Conservation (phyloP, 1,140 invertebrate genomes). For the Melanaphis sacchari region DNA sequence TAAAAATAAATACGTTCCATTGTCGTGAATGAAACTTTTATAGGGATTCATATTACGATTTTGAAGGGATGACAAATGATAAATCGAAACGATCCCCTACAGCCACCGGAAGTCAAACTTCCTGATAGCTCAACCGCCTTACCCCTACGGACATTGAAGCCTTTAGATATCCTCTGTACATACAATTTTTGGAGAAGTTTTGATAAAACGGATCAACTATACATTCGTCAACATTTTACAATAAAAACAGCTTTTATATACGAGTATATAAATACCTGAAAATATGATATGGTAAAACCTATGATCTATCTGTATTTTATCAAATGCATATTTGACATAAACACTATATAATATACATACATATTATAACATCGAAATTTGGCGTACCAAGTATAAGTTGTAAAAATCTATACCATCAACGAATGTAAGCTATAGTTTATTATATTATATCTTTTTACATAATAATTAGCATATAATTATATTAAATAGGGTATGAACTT, state of each 20-base stretch:
- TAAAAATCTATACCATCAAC: not conserved
- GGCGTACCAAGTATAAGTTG: not conserved
- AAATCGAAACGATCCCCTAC: slow-evolving; percentile 3
- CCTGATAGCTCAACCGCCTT: not conserved
- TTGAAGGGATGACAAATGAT: slow-evolving; percentile 2
- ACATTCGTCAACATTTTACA: not conserved
- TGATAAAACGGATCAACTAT: not conserved
- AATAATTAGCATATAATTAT: no score
- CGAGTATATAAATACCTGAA: not conserved
- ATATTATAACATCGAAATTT: not conserved
- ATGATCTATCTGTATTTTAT: not conserved
- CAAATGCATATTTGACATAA: not conserved
- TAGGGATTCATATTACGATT: slow-evolving; percentile 23
- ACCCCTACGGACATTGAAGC: not conserved
- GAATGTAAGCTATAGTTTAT: no score
- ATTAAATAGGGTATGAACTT: not conserved
- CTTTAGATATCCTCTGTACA: not conserved
- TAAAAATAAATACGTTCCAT: slow-evolving; percentile 9
- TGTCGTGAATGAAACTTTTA: slow-evolving; percentile 35
- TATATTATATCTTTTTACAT: not conserved
- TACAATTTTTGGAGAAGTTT: not conserved
- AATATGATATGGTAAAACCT: not conserved
- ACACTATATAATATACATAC: no score
- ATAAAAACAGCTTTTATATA: not conserved
- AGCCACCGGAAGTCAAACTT: slow-evolving; percentile 33